Conservation (phyloP, 2,113 vertebrate species). For the Scophthalmus maximus region DNA sequence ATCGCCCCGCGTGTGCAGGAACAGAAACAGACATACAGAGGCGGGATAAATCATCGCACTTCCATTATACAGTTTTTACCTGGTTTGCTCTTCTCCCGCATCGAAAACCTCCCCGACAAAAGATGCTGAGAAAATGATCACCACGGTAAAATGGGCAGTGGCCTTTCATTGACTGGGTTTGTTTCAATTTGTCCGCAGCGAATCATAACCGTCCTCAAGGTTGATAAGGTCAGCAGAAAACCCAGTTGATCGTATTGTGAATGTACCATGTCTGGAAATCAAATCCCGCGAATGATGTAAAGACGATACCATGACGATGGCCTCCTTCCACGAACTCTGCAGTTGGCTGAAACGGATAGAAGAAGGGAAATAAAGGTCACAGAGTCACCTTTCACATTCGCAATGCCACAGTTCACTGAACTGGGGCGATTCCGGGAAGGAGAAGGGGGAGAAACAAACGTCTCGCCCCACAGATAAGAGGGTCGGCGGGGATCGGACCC, state of each 20-base stretch:
- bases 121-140: conserved; percentile 6
- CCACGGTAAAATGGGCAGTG: background rate
- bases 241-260: conserved; percentile 49
- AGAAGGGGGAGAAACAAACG: conserved; percentile 29
- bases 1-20: conserved; percentile 17
- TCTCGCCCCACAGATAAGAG: conserved; percentile 71
- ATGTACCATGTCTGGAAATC: conserved; percentile 59
- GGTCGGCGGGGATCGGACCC: conserved; percentile 59
- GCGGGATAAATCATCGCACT: conserved; percentile 29
- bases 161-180: conserved; percentile 31
- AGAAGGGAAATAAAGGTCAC: background rate
- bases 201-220: conserved; percentile 41
- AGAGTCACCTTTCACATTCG: conserved; percentile 75
- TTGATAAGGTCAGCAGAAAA: conserved; percentile 51
- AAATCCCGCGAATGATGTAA: conserved; percentile 53
- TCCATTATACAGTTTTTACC: conserved; percentile 20
- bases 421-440: conserved; percentile 78
- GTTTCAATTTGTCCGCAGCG: conserved; percentile 22
- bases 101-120: conserved; percentile 11
- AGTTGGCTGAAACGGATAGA: conserved; percentile 21
- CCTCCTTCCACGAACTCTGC: conserved; percentile 48
- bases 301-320: conserved; percentile 56
- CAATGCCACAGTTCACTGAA: conserved; percentile 51
- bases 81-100: conserved; percentile 1
- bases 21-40: conserved; percentile 16